Evolutionary conservation across 2,113 vertebrate species (phyloP).

Genomic region (Anarhynchus alexandrinus): DNA sequence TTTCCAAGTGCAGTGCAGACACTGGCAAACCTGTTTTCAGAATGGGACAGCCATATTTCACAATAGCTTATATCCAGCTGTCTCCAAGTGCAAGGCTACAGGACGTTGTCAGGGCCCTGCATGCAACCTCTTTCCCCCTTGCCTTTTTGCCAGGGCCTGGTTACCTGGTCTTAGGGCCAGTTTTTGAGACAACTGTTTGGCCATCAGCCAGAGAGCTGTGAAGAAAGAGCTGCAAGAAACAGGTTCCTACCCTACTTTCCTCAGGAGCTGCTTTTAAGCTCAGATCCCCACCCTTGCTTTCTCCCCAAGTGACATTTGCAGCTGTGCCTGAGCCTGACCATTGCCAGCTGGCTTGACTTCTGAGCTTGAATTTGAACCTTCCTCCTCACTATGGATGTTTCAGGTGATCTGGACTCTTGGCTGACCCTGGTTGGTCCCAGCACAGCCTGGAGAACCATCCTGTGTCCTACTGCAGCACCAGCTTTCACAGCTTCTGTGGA

Average conservation of each 20-base stretch:
- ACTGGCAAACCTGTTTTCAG: not conserved
- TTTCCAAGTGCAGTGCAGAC: not conserved
- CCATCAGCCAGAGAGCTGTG: not conserved
- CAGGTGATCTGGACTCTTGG: not conserved
- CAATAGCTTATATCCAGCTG: not conserved
- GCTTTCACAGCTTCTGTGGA: not conserved
- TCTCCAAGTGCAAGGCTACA: not conserved
- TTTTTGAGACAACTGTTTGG: not conserved
- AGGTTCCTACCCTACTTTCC: not conserved
- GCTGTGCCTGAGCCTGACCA: not conserved
- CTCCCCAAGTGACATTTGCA: not conserved
- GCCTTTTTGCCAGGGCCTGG: not conserved
- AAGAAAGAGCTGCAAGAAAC: not conserved
- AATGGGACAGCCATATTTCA: not conserved
- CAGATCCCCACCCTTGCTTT: not conserved
- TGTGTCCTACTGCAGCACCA: accelerated
- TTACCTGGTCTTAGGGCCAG: no score
- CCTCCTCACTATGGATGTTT: not conserved
- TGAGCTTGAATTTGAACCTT: not conserved
- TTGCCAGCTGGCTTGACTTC: not conserved
- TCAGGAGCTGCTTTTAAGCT: not conserved
- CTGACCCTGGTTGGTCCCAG: not conserved
- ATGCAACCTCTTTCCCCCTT: not conserved
- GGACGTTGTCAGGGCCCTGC: not conserved
- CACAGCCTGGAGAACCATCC: not conserved